phyloP scores from a whole-genome alignment of 1,140 invertebrate species.

The Trinorchestia longiramus region DNA sequence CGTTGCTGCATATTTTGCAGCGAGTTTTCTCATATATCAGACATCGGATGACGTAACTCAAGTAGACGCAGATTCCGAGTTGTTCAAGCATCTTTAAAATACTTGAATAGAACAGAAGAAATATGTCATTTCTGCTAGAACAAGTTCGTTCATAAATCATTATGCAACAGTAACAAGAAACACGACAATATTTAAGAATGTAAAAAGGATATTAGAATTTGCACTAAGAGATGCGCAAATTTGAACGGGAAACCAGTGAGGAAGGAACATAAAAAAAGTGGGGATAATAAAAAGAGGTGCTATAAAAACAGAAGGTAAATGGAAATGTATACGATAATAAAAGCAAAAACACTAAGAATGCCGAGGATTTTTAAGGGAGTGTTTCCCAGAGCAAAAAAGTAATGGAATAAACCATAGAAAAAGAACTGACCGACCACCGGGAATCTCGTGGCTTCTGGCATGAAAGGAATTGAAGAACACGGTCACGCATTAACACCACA shows the following conservation, averaged over 20 bases:
- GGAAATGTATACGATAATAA: constrained; percentile 41
- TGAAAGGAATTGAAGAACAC: constrained; percentile 13
- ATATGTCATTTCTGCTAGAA: background rate
- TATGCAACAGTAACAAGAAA: background rate
- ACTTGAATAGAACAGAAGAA: background rate
- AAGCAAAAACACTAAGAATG: constrained; percentile 36
- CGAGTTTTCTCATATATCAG: background rate
- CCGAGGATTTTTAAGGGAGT: background rate
- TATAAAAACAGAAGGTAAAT: background rate
- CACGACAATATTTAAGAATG: background rate
- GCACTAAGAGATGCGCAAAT: background rate
- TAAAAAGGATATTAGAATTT: background rate
- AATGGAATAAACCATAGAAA: constrained; percentile 37
- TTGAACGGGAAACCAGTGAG: background rate
- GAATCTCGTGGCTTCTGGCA: constrained; percentile 4
- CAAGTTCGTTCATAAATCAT: background rate
- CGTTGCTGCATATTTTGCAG: background rate
- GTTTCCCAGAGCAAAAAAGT: background rate
- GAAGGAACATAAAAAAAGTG: background rate
- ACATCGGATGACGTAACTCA: background rate
- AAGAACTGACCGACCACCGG: constrained; percentile 50
- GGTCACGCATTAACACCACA: constrained; percentile 32
- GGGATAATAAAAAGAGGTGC: background rate
- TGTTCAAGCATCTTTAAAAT: background rate
- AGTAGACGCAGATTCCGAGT: background rate